phyloP scores from a whole-genome alignment of 1,140 invertebrate genomes.

The Aphidius ervi region DNA sequence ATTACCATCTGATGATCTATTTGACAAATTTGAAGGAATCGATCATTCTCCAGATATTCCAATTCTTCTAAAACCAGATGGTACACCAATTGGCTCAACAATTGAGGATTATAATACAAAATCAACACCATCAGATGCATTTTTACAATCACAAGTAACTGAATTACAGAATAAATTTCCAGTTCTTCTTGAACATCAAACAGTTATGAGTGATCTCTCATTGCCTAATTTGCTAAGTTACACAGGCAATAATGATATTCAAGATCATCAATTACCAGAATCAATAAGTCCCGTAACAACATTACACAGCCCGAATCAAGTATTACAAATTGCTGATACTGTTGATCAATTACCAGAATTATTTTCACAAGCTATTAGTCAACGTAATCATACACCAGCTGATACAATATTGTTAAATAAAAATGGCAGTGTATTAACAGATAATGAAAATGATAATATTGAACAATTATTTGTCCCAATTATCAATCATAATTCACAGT shows the following conservation, averaged over 20 bases:
- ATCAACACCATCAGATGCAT: constrained; percentile 30
- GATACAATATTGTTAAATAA: constrained; percentile 65
- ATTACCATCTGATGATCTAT: constrained; percentile 46
- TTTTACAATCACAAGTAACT: constrained; percentile 30
- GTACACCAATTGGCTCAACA: constrained; percentile 34
- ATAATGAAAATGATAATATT: constrained; percentile 57
- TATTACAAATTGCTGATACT: constrained; percentile 48
- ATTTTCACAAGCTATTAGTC: constrained; percentile 41
- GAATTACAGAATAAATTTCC: constrained; percentile 39
- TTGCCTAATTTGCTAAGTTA: constrained; percentile 39
- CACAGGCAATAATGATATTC: constrained; percentile 39
- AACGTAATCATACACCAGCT: constrained; percentile 54
- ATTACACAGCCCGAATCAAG: constrained; percentile 43
- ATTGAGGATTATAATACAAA: constrained; percentile 17
- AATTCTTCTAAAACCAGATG: constrained; percentile 44
- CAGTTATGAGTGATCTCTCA: constrained; percentile 38
- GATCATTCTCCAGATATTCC: constrained; percentile 47
- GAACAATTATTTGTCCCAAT: constrained; percentile 54
- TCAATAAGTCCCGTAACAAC: constrained; percentile 52
- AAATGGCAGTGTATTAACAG: constrained; percentile 53
- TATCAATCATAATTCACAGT: constrained; percentile 10
- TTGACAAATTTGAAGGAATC: constrained; percentile 35
- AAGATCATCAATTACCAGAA: constrained; percentile 42
- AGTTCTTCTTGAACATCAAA: constrained; percentile 36
- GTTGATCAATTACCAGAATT: constrained; percentile 44